phyloP scores from a whole-genome alignment of 2,888 invertebrate species.

The Callinectes sapidus region DNA sequence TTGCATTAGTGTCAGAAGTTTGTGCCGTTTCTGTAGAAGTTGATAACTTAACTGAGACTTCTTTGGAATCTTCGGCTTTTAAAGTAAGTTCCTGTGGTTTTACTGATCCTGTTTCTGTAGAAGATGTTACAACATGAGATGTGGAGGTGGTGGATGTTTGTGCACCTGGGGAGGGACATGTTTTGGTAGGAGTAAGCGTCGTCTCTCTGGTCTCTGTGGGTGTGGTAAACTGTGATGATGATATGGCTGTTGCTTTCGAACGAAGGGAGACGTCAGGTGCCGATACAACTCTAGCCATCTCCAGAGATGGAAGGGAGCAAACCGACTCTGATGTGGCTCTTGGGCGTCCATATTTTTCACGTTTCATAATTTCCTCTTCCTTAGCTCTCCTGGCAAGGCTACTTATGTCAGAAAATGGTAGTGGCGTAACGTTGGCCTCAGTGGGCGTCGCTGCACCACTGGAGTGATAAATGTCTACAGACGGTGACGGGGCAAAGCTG shows the following conservation, averaged over 20 bases:
- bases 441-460: conserved; percentile 47
- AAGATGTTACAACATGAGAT: background rate
- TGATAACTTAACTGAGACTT: background rate
- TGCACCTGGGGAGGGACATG: background rate
- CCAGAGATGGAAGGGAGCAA: conserved; percentile 52
- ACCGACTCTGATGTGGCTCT: conserved; percentile 35
- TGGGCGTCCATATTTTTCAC: background rate
- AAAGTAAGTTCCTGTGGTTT: background rate
- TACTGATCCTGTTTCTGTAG: background rate
- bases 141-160: background rate
- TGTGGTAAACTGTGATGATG: background rate
- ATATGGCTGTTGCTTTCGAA: background rate
- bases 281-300: conserved; percentile 20
- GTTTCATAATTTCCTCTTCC: background rate
- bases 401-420: conserved; percentile 28
- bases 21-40: background rate
- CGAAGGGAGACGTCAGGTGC: conserved; percentile 1
- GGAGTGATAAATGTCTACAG: conserved; percentile 42
- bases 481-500: conserved; percentile 37
- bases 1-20: background rate
- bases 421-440: background rate
- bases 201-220: background rate
- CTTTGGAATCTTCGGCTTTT: background rate
- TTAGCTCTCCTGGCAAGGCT: background rate
- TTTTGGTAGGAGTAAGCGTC: background rate